Percentiles rank a stretch among this genome's conserved stretches.
Conservation (phyloP, 2,797 vertebrate species). For the Melanotaenia pygmaea region DNA sequence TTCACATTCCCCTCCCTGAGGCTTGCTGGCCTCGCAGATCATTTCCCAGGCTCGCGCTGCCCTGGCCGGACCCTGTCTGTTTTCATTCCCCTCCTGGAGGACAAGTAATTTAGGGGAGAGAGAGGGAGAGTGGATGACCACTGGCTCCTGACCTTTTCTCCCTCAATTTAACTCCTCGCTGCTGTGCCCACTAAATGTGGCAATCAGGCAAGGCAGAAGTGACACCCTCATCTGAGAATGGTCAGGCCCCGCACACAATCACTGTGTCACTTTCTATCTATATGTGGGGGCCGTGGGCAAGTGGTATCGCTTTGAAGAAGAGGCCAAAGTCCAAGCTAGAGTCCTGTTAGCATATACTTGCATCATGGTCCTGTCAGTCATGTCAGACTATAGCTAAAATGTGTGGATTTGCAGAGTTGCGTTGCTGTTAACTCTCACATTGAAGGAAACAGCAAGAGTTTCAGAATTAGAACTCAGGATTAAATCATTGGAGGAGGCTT, state of each 20-base stretch:
- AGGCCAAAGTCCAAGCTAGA: constrained; percentile 24
- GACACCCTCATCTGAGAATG: constrained; percentile 86
- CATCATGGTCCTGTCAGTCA: constrained; percentile 26
- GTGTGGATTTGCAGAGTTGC: background rate
- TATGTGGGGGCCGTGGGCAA: constrained; percentile 50
- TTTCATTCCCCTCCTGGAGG: constrained; percentile 82
- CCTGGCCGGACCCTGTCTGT: constrained; percentile 75
- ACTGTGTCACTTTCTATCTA: constrained; percentile 83
- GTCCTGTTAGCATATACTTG: constrained; percentile 56
- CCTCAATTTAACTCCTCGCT: constrained; percentile 85
- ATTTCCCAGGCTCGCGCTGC: constrained; percentile 70
- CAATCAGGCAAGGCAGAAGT: constrained; percentile 83
- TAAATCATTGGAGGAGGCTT: no score
- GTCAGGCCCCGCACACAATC: constrained; percentile 73
- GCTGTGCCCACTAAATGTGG: constrained; percentile 73
- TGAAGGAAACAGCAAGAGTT: no score
- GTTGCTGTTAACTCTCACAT: constrained; percentile 9
- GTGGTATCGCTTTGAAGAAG: constrained; percentile 38
- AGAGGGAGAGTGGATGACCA: constrained; percentile 85
- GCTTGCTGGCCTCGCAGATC: constrained; percentile 59
- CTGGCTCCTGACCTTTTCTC: constrained; percentile 89
- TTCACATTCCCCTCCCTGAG: constrained; percentile 63
- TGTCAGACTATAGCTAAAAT: constrained; percentile 14
- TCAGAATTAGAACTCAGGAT: no score
- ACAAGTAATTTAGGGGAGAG: constrained; percentile 81